Conservation (phyloP, 2,888 invertebrate species). For the Diarsia dahlii region DNA sequence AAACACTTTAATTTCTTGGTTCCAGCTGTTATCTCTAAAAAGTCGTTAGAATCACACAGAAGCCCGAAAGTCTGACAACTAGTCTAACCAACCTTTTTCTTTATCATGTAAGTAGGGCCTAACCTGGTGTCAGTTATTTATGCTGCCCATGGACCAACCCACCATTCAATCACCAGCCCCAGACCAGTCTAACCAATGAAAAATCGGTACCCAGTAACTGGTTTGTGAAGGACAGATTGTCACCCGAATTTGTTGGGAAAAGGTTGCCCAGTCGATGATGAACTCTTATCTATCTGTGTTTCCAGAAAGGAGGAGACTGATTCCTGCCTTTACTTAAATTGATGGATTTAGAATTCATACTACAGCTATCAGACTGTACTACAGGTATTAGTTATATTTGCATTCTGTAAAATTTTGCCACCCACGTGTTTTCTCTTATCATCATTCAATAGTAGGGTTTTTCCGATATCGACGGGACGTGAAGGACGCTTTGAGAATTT, state of each 20-base stretch:
- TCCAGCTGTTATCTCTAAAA: neutral
- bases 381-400: neutral
- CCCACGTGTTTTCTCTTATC: neutral
- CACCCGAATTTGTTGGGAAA: neutral
- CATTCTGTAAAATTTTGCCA: neutral
- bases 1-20: neutral
- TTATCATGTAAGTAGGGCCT: too few relatives aligned
- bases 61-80: neutral
- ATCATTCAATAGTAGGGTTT: neutral
- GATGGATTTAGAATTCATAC: neutral
- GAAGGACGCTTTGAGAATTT: conserved; percentile 1
- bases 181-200: neutral
- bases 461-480: conserved; percentile 21
- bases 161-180: too few relatives aligned
- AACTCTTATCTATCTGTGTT: neutral
- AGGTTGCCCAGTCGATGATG: neutral
- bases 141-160: too few relatives aligned
- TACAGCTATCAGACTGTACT: neutral
- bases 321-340: neutral
- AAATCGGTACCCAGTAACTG: neutral
- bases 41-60: neutral
- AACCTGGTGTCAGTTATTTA: too few relatives aligned
- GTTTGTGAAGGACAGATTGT: neutral
- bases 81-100: too few relatives aligned
- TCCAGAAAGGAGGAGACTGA: neutral